Evolutionary conservation across 2,797 vertebrate species (phyloP).

Genomic region (Buphagus erythrorhynchus): DNA sequence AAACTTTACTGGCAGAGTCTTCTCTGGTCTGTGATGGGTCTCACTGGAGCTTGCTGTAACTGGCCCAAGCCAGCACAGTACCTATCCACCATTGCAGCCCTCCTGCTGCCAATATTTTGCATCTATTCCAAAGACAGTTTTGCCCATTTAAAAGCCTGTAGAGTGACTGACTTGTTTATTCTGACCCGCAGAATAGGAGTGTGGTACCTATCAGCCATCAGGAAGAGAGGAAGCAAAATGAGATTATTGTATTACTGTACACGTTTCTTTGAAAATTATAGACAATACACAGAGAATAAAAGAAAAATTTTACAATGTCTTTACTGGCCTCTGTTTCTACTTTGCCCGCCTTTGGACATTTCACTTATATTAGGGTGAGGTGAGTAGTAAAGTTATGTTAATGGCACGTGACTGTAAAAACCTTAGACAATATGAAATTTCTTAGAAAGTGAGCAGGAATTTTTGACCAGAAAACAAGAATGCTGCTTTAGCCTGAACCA

Average conservation of each 20-base stretch:
- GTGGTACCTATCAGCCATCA: neutral
- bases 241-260: neutral
- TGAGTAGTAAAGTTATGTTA: neutral
- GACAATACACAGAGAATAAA: neutral
- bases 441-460: neutral
- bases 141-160: neutral
- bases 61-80: neutral
- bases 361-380: neutral
- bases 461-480: neutral
- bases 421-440: neutral
- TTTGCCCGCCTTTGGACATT: neutral
- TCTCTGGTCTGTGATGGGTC: neutral
- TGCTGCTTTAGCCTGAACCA: neutral
- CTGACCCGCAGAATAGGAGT: neutral
- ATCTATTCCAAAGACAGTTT: neutral
- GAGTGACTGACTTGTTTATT: neutral
- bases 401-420: neutral
- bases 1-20: neutral
- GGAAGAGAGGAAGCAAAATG: neutral
- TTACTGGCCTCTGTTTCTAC: neutral
- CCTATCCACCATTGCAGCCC: neutral
- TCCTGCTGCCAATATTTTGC: neutral
- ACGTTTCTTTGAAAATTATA: neutral
- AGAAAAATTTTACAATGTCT: neutral
- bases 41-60: neutral